Evolutionary conservation across 2,797 vertebrate genomes (phyloP).

Genomic region (Gymnoscopelus microlampas): DNA sequence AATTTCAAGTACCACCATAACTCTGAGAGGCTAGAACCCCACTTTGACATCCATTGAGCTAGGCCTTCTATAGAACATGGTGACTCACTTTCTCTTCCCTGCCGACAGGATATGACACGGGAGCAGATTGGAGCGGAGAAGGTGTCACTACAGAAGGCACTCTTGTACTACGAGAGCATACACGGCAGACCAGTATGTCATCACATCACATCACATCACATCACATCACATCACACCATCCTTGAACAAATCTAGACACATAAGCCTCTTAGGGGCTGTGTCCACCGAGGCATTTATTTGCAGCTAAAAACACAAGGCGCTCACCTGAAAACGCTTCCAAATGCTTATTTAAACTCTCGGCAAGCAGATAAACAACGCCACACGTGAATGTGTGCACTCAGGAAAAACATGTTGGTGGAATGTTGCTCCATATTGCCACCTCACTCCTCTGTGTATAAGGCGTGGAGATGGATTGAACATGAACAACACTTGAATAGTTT

Average conservation of each 20-base stretch:
- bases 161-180: constrained; percentile 94
- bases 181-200: constrained; percentile 93
- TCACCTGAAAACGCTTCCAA: too few species aligned
- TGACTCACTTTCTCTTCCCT: constrained; percentile 36
- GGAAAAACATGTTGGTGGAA: too few species aligned
- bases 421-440: too few species aligned
- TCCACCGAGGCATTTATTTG: too few species aligned
- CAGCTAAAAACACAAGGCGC: too few species aligned
- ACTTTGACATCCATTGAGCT: background rate
- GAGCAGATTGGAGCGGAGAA: constrained; percentile 96
- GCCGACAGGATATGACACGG: constrained; percentile 94
- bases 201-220: background rate
- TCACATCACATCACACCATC: background rate
- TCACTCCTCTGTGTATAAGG: too few species aligned
- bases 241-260: constrained; percentile 2
- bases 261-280: background rate
- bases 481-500: too few species aligned
- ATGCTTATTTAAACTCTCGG: too few species aligned
- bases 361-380: too few species aligned
- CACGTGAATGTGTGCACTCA: background rate
- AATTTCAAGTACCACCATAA: too few species aligned
- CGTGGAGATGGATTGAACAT: too few species aligned
- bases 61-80: background rate
- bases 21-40: too few species aligned
- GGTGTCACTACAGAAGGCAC: constrained; percentile 93